Conservation (phyloP, 2,797 vertebrate genomes). For the Molossus alvarezi region DNA sequence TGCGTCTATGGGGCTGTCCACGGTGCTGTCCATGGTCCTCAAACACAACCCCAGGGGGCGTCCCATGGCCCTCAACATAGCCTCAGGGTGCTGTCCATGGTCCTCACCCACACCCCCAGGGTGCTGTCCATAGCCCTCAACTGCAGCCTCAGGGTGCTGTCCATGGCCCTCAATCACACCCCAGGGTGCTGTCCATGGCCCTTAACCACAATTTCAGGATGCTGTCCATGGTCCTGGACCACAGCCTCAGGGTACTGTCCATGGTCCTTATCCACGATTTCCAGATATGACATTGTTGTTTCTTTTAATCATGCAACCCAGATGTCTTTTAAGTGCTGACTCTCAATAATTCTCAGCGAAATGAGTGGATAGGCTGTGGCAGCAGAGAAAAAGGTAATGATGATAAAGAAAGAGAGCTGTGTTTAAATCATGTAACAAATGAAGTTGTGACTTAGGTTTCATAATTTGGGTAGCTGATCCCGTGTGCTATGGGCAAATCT, state of each 20-base stretch:
- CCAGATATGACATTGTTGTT: not conserved
- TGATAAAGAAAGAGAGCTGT: not conserved
- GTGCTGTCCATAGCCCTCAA: not conserved
- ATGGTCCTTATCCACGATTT: not conserved
- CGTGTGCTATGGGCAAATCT: not conserved
- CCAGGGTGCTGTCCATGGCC: not conserved
- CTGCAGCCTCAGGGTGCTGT: not conserved
- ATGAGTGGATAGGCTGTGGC: not conserved
- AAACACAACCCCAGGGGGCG: accelerated
- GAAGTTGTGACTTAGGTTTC: not conserved
- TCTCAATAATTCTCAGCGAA: not conserved
- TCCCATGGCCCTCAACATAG: accelerated
- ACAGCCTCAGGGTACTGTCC: not conserved
- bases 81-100: not conserved
- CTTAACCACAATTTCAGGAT: not conserved
- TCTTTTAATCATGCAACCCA: not conserved
- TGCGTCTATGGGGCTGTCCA: not conserved
- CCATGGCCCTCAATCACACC: not conserved
- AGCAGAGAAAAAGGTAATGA: not conserved
- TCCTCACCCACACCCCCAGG: not conserved
- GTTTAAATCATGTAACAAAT: not conserved
- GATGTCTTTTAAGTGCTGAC: not conserved
- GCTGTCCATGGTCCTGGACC: not conserved
- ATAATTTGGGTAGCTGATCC: not conserved
- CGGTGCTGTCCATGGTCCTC: not conserved